Evolutionary conservation across 2,888 invertebrate genomes (phyloP).

Genomic region (Leucania comma): DNA sequence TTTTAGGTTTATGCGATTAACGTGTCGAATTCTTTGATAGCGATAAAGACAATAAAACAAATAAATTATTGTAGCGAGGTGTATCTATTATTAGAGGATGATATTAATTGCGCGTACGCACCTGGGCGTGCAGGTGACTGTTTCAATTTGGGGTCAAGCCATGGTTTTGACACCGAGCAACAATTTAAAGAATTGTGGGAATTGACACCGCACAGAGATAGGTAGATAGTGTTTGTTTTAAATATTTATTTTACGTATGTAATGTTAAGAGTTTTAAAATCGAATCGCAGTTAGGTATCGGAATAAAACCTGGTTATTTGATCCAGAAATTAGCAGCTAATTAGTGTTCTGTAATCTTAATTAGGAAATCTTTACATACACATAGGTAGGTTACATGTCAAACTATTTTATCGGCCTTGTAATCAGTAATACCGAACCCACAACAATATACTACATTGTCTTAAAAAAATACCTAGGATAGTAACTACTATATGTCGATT

Average conservation of each 20-base stretch:
- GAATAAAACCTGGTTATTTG: no score
- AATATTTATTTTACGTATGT: conserved; percentile 14
- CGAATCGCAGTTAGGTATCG: background rate
- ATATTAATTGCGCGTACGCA: conserved; percentile 86
- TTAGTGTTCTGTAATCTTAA: background rate
- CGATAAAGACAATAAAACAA: conserved; percentile 82
- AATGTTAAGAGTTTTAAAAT: background rate
- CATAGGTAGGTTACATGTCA: no score
- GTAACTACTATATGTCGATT: no score
- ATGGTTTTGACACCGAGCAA: conserved; percentile 80
- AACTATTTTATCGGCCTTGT: no score
- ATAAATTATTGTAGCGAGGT: conserved; percentile 77
- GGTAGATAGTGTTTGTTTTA: conserved; percentile 23
- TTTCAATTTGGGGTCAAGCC: conserved; percentile 85
- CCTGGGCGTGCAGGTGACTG: conserved; percentile 88
- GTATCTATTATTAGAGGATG: conserved; percentile 84
- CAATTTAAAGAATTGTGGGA: conserved; percentile 77
- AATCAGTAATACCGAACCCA: no score
- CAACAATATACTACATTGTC: no score
- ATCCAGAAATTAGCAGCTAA: background rate
- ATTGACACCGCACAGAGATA: conserved; percentile 67
- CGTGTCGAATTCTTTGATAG: conserved; percentile 70
- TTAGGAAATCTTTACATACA: background rate
- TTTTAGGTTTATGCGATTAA: conserved; percentile 70
- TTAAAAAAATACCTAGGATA: no score